Evolutionary conservation across 1,140 invertebrate species (phyloP), one percentile per base, ranked within the genome.

Genomic region (Drosophila kurseongensis): DNA sequence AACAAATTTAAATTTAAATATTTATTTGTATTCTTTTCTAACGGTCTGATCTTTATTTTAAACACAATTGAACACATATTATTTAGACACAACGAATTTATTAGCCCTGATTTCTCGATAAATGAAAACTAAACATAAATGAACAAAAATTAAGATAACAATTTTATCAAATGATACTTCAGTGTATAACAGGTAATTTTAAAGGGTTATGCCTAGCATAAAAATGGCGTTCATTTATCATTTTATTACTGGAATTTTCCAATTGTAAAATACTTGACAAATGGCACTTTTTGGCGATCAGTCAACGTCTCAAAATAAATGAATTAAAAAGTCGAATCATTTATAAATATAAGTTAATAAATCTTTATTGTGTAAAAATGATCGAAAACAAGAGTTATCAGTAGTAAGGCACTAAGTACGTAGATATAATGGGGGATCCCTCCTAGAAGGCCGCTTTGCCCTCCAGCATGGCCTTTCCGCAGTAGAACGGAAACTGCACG

Each of bases 401-500:
- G 69, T 72, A 71, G 66, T 72, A 71, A 71, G 85, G 44, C 63
- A 78, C 74, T 86, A 75, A 88, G 62, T 38, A 6, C 27, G 38
- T 40, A 29, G 32, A 48, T 60, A 44, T 1, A 23, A 10, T 40
- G 50, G 36, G n/a, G 44, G 32, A 45, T 18, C 9, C 35, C 59
- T 58, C 36, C 23, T 88, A 91, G 61, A 69, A 91, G 45, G 80
- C 69, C 8, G 67, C 45, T 35, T 80, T 91, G 59, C 94, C 94
- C 47, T 94, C 94, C 91, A 95, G 90, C 95, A 96, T 95, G 42
- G 93, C 94, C 83, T 95, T 93, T 8, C 95, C 94, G 78, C 95
- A 95, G 77, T 94, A 94, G 83, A 94, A 93, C 10, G 95, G 95
- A 75, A 96, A 95, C 78, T 96, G 95, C 27, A 96, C 90, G 7